Base-by-base conservation (phyloP, 2,888 invertebrate genomes). In the Nomada ferruginata region DNA sequence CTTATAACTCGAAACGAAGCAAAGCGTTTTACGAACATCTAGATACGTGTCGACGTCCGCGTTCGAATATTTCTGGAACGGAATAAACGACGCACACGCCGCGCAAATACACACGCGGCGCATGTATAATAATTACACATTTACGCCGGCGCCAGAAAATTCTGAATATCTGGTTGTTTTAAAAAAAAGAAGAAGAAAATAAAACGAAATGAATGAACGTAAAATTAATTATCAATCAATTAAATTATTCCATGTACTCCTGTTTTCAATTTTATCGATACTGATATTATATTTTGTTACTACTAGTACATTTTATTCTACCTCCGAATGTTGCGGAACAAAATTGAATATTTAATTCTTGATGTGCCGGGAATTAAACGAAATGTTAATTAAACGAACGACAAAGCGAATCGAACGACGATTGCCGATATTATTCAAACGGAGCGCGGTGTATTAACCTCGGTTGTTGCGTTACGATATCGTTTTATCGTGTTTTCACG, bases 61-160 rank as follows among this genome's bases (percentile, higher is more conserved):
- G 20, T 69, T n/a, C 47, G 72, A 79, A 76, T 79, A 84, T 84
- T 85, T 85, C 71, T 55, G 79, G 74, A 85, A 55, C 73, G 63
- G 18, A 61, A 65, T 73, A 76, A 84, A 76, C 78, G 76, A 60
- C 64, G 47, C 76, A 66, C 83, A 63, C 10, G 7, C n/a, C 20
- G 23, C 20, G 20, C 53, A 59, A 47, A 50, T 55, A 53, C 26
- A 10, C 23, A 60, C 65, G 44, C 44, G 18, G 23, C 47, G 10
- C 47, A 47, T 47, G 13, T 11, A 23, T 23, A 23, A 23, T 23
- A 47, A 53, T 61, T 66, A 36, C 20, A 44, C n/a, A 5, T 42
- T 3, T 9, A 20, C 5, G 7, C 20, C 20, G n/a, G 2, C n/a
- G 20, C 9, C 20, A 47, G 15, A 47, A 11, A 47, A 47, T 47